These are phyloP conservation scores for Heterohyrax brucei DNA, from an alignment of 2,797 vertebrate genomes.

Conservation along the genomic window DNA sequence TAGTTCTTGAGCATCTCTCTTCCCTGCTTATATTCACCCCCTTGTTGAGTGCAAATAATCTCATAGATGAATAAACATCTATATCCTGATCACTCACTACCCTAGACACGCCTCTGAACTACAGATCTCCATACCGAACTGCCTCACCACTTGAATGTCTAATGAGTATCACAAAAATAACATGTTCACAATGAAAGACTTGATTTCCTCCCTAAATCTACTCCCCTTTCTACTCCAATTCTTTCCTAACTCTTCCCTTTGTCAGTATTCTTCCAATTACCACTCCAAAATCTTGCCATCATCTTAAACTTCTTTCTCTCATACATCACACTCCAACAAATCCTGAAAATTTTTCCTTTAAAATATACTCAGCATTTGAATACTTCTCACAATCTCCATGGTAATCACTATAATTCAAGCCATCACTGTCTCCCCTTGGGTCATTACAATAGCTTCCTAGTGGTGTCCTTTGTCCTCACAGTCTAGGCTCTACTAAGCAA, in stretches of 20 bases:
- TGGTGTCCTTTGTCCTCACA: too few species aligned
- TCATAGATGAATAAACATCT: not conserved
- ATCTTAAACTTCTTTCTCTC: not conserved
- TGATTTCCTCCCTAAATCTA: not conserved
- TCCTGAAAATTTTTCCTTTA: not conserved
- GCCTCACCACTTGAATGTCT: too few species aligned
- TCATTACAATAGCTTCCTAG: not conserved
- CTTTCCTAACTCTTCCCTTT: not conserved
- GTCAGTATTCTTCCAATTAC: not conserved
- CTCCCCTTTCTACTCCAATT: not conserved
- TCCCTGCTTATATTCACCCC: not conserved
- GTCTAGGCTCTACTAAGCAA: not conserved
- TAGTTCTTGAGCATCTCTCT: not conserved
- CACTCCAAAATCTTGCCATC: not conserved
- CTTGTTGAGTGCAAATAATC: not conserved
- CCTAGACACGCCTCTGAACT: not conserved
- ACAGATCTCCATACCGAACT: too few species aligned
- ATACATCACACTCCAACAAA: not conserved
- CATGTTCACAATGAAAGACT: not conserved
- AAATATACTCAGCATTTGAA: not conserved
- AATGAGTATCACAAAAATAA: not conserved
- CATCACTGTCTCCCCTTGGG: not conserved
- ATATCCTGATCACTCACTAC: not conserved
- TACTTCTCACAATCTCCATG: too few species aligned
- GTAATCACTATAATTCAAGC: not conserved